These are phyloP conservation scores for Drosophila pandora DNA, from an alignment of 1,140 invertebrate species.

Conservation along the genomic window DNA sequence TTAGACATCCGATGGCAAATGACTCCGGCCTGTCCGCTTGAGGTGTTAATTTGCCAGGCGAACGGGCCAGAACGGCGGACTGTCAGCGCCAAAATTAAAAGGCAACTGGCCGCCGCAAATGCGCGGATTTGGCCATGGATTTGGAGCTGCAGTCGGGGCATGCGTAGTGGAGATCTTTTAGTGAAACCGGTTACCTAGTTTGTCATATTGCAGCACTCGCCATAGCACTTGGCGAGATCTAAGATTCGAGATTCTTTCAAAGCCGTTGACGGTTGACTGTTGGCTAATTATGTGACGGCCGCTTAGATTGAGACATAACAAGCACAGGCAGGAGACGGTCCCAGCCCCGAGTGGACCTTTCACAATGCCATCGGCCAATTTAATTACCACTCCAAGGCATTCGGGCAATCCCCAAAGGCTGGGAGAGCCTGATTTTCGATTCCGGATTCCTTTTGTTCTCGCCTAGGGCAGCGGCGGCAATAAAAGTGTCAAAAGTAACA, in stretches of 20 bases:
- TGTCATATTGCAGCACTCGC: conserved; percentile 53
- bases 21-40: conserved; percentile 61
- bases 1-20: conserved; percentile 76
- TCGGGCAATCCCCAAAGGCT: conserved; percentile 56
- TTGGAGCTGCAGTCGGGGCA: conserved; percentile 30
- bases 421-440: conserved; percentile 4
- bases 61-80: conserved; percentile 50
- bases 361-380: conserved; percentile 68
- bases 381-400: conserved; percentile 78
- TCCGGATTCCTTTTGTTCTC: conserved; percentile 13
- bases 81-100: conserved; percentile 57
- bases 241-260: conserved; percentile 8
- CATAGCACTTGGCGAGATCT: conserved; percentile 13
- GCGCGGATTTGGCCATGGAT: conserved; percentile 15
- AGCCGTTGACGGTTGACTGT: conserved; percentile 39
- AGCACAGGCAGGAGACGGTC: conserved; percentile 6
- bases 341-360: conserved; percentile 28
- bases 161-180: conserved; percentile 33
- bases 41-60: conserved; percentile 74
- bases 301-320: conserved; percentile 74
- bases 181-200: conserved; percentile 45
- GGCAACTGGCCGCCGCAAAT: conserved; percentile 30
- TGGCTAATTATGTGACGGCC: conserved; percentile 56
- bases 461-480: conserved; percentile 55
- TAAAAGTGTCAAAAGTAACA: conserved; percentile 83